Percentiles rank a stretch among this genome's conserved stretches.
Conservation (phyloP, 2,797 vertebrate genomes). For the Tokudaia tokunoshimensis region DNA sequence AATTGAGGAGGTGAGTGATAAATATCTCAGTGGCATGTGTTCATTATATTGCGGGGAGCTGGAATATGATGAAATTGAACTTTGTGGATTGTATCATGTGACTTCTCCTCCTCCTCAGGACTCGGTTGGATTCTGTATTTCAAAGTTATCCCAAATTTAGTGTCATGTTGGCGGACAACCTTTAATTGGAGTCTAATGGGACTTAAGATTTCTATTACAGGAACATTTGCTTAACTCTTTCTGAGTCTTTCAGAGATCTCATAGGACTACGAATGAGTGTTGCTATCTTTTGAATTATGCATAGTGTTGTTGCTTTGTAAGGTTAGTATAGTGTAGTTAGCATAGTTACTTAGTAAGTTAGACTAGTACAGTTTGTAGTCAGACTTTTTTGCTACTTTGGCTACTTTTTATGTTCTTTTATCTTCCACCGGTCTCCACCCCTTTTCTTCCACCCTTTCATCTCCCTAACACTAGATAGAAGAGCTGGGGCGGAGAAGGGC, state of each 20-base stretch:
- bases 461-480: not conserved
- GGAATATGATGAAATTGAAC: constrained; percentile 31
- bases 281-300: not conserved
- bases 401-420: not conserved
- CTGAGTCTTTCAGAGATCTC: not conserved
- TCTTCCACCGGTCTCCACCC: not conserved
- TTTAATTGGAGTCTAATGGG: not conserved
- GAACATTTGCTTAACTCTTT: constrained; percentile 19
- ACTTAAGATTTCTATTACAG: not conserved
- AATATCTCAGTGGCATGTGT: not conserved
- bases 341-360: not conserved
- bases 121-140: constrained; percentile 1
- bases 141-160: not conserved
- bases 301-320: constrained; percentile 11
- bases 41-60: not conserved
- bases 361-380: not conserved
- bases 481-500: no score
- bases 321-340: not conserved
- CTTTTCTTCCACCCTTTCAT: not conserved
- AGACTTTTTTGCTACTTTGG: not conserved
- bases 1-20: not conserved
- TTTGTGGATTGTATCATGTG: not conserved
- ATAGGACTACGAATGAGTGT: not conserved
- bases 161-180: not conserved
- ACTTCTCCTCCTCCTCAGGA: not conserved